phyloP scores from a whole-genome alignment of 2,797 vertebrate genomes.

The Smutsia temminckii region DNA sequence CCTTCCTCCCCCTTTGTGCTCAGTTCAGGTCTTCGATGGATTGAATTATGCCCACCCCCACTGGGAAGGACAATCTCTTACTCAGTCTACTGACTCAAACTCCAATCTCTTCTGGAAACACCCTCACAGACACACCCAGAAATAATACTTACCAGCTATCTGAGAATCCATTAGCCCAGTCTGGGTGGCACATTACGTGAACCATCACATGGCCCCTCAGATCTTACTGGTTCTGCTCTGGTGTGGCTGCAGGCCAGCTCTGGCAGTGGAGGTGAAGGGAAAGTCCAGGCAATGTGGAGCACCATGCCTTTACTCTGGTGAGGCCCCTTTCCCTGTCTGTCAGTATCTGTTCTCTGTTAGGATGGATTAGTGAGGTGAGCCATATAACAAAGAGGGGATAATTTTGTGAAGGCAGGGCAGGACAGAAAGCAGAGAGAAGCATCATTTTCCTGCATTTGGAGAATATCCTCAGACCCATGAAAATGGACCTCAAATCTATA shows the following conservation, averaged over 20 bases:
- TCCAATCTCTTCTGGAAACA: neutral
- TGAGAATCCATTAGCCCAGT: no score
- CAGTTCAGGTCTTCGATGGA: neutral
- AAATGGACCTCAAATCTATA: conserved; percentile 43
- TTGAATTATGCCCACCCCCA: no score
- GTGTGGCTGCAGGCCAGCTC: accelerated
- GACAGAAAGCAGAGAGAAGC: conserved; percentile 38
- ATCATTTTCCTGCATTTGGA: conserved; percentile 33
- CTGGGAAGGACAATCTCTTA: neutral
- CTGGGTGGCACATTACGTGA: neutral
- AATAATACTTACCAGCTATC: neutral
- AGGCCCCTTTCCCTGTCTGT: neutral
- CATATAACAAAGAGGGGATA: neutral
- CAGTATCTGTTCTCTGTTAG: neutral
- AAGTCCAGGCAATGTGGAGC: accelerated
- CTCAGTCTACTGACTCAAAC: neutral
- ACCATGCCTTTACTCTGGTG: neutral
- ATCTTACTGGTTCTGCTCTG: neutral
- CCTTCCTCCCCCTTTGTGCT: neutral
- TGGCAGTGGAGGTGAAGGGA: neutral
- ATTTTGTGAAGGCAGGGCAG: neutral
- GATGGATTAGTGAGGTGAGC: neutral
- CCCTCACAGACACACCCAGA: neutral
- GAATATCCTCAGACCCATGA: neutral
- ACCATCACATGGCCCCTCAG: neutral